phyloP scores from a whole-genome alignment of 1,140 invertebrate species.

The Ips typographus region DNA sequence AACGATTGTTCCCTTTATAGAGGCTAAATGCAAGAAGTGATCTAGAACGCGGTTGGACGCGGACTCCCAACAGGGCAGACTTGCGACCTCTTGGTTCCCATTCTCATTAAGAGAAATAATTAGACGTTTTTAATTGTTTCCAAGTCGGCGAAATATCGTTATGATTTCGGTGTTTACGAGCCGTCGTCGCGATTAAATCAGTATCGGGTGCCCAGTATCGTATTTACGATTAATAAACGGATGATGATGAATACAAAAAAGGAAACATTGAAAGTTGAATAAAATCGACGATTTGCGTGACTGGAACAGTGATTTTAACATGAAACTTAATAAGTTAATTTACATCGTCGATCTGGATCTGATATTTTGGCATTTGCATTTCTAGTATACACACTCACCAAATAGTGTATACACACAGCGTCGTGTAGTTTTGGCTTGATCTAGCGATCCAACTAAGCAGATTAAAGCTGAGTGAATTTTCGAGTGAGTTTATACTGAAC shows the following conservation, averaged over 20 bases:
- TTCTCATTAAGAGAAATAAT: conserved; percentile 50
- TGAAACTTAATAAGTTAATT: conserved; percentile 33
- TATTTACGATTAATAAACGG: conserved; percentile 2
- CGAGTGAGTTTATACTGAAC: too few species aligned
- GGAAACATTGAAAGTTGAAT: conserved; percentile 8
- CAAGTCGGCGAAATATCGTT: conserved; percentile 42
- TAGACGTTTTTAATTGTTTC: conserved; percentile 43
- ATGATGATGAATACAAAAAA: conserved; percentile 4
- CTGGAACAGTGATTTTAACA: conserved; percentile 23
- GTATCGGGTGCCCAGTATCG: not conserved
- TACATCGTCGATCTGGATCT: conserved; percentile 23
- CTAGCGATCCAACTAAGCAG: not conserved
- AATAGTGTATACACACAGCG: not conserved
- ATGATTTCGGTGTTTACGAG: conserved; percentile 39
- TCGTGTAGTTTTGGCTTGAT: not conserved
- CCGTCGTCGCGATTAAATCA: conserved; percentile 25
- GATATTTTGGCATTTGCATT: conserved; percentile 30
- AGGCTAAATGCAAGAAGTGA: conserved; percentile 41
- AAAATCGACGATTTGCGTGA: conserved; percentile 30
- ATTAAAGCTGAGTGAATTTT: conserved; percentile 1
- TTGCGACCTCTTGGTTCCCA: conserved; percentile 43
- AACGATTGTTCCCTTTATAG: conserved; percentile 13
- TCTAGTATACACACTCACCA: conserved; percentile 9
- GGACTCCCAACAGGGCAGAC: conserved; percentile 39
- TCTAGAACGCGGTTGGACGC: conserved; percentile 44